Percentiles rank a stretch among this genome's conserved stretches.
phyloP scores from a whole-genome alignment of 1,140 invertebrate genomes.

The Cydia fagiglandana region DNA sequence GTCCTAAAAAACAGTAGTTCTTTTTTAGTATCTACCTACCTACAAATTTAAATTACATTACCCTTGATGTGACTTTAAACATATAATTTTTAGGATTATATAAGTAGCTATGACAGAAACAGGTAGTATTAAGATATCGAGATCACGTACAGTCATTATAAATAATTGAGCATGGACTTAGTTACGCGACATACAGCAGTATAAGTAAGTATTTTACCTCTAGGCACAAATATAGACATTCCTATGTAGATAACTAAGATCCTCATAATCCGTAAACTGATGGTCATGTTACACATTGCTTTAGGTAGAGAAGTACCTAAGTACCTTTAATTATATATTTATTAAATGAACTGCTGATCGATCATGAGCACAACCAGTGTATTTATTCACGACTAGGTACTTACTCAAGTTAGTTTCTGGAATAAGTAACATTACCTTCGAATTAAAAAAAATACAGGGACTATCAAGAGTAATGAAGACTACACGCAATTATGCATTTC shows the following conservation, averaged over 20 bases:
- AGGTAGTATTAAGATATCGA: conserved; percentile 2
- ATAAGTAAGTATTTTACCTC: not conserved
- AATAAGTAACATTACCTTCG: too few species aligned
- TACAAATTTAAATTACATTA: not conserved
- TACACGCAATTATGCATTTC: too few species aligned
- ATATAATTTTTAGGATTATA: conserved; percentile 5
- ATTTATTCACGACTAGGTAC: too few species aligned
- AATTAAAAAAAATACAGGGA: too few species aligned
- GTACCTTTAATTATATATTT: too few species aligned
- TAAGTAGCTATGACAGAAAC: not conserved
- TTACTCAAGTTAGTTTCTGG: too few species aligned
- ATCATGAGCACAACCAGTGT: too few species aligned
- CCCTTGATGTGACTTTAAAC: not conserved
- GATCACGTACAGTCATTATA: conserved; percentile 12
- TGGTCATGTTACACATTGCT: not conserved
- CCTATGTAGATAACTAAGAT: not conserved
- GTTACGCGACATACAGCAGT: not conserved
- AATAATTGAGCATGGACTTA: conserved; percentile 4
- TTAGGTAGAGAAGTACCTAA: too few species aligned
- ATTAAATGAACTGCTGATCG: too few species aligned
- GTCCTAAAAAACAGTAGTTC: not conserved
- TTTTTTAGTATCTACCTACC: not conserved
- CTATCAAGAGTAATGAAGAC: too few species aligned
- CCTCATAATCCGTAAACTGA: not conserved
- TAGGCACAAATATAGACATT: not conserved